These are phyloP conservation scores for Uloborus diversus DNA, from an alignment of 1,140 invertebrate species.

Conservation along the genomic window DNA sequence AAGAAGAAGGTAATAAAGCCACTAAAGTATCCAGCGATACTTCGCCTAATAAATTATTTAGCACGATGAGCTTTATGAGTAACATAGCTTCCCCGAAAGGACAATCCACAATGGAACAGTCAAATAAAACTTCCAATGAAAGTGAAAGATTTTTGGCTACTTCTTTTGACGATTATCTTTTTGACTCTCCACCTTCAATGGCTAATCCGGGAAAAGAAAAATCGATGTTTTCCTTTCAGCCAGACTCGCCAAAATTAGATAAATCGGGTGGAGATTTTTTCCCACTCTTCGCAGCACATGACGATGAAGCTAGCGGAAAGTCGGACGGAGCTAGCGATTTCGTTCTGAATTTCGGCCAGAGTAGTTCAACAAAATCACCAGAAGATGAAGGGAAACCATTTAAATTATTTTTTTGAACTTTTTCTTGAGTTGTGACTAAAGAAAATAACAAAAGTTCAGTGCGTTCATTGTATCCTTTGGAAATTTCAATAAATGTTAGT, in stretches of 20 bases:
- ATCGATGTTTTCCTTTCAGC: constrained; percentile 12
- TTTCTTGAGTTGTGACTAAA: no score
- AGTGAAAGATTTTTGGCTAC: constrained; percentile 11
- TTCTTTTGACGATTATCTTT: constrained; percentile 15
- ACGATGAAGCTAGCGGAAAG: not conserved
- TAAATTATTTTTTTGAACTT: no score
- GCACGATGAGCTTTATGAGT: not conserved
- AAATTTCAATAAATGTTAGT: no score
- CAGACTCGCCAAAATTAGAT: not conserved
- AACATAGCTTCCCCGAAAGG: not conserved
- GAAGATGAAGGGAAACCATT: no score
- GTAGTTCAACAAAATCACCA: not conserved
- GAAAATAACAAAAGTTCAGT: no score
- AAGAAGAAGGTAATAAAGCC: not conserved
- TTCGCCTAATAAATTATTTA: no score
- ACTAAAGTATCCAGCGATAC: no score
- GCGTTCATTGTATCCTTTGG: no score
- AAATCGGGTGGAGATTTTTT: constrained; percentile 11
- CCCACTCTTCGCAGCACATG: constrained; percentile 3
- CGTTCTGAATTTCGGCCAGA: not conserved
- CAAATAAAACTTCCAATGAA: not conserved
- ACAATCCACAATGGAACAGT: not conserved
- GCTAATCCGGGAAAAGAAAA: not conserved
- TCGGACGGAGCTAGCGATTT: no score
- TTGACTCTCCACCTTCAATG: not conserved